phyloP scores from a whole-genome alignment of 2,888 invertebrate genomes.

The Orthosia gracilis region DNA sequence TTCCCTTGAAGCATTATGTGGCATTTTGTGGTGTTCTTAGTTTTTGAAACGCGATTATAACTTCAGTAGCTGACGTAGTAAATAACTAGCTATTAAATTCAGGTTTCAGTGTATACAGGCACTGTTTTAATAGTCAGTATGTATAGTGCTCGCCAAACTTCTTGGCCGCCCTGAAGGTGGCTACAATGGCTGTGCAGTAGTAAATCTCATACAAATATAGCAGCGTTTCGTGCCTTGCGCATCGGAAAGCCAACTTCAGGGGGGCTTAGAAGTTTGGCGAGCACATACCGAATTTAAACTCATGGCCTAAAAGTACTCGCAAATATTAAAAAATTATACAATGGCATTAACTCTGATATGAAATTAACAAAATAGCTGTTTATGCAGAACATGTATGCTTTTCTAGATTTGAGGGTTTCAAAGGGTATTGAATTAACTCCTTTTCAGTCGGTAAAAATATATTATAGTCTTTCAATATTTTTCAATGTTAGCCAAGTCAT shows the following conservation, averaged over 20 bases:
- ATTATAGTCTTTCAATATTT: neutral
- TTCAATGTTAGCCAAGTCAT: neutral
- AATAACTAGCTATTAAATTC: neutral
- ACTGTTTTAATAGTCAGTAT: too few species aligned
- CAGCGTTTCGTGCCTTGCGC: too few species aligned
- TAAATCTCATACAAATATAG: too few species aligned
- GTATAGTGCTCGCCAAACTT: too few species aligned
- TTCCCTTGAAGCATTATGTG: slow-evolving; percentile 20
- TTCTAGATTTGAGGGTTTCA: neutral
- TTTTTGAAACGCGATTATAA: slow-evolving; percentile 4
- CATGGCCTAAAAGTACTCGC: neutral
- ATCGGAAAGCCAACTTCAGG: too few species aligned
- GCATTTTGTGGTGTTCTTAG: slow-evolving; percentile 17
- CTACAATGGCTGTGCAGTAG: too few species aligned
- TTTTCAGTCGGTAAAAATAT: too few species aligned
- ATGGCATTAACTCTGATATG: neutral
- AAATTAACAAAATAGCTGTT: neutral
- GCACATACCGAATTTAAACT: neutral
- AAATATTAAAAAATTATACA: neutral
- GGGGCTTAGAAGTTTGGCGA: too few species aligned
- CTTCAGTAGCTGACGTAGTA: slow-evolving; percentile 4
- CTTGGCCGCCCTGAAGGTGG: too few species aligned
- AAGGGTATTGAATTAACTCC: neutral
- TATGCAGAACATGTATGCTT: neutral
- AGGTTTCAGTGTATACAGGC: neutral